These are phyloP conservation scores for Calameuta pallipes DNA, from an alignment of 2,888 invertebrate genomes.

Conservation along the genomic window DNA sequence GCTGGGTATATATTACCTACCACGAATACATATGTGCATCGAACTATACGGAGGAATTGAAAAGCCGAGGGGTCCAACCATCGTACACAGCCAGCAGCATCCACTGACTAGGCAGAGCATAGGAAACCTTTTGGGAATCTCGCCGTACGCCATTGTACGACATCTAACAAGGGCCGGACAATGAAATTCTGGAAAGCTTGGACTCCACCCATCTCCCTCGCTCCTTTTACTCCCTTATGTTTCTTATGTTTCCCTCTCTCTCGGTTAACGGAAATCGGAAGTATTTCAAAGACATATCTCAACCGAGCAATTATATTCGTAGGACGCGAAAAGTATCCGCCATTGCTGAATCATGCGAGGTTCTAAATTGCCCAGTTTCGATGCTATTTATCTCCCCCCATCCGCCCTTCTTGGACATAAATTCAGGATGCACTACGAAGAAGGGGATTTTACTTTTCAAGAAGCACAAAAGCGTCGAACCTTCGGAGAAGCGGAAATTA, in stretches of 20 bases:
- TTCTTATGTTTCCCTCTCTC: neutral
- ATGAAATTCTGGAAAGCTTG: conserved; percentile 40
- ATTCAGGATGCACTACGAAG: neutral
- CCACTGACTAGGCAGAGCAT: neutral
- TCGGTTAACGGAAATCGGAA: neutral
- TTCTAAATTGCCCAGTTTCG: neutral
- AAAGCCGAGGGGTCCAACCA: neutral
- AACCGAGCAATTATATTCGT: neutral
- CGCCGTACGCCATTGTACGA: conserved; percentile 34
- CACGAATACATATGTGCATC: conserved; percentile 13
- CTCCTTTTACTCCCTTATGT: neutral
- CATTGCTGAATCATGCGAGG: neutral
- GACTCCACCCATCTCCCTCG: neutral
- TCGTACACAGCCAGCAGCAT: neutral
- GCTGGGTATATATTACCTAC: too few species aligned
- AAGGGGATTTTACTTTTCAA: too few species aligned
- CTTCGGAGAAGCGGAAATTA: too few species aligned
- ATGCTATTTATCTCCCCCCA: neutral
- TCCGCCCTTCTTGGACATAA: neutral
- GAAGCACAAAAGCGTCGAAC: too few species aligned
- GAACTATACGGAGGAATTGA: conserved; percentile 13
- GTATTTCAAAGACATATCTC: neutral
- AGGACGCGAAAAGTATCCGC: neutral
- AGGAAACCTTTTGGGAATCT: conserved; percentile 28
- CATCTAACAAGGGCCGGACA: conserved; percentile 29